A percentile compares a stretch with the other conserved stretches of the same genome.
These are phyloP conservation scores for Holothuria leucospilota DNA, from an alignment of 53 echinoderm and acorn worm genomes.

Conservation along the genomic window DNA sequence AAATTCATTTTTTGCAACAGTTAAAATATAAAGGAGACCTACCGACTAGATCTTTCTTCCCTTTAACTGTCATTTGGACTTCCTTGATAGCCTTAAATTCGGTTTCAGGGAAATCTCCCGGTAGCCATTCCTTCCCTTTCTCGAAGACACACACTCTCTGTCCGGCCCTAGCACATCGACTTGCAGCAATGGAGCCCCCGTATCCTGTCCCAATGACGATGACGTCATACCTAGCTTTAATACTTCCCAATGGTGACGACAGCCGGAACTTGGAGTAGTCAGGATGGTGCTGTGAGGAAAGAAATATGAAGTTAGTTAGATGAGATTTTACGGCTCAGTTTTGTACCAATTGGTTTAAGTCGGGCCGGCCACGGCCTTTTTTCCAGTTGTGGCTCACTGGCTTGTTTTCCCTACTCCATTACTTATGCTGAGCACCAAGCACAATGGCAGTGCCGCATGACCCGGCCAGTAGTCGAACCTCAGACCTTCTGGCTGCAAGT, in stretches of 20 bases:
- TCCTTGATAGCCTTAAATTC: slow-evolving; percentile 63
- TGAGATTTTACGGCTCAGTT: too few species aligned
- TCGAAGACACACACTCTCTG: slow-evolving; percentile 78
- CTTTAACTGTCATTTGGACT: slow-evolving; percentile 69
- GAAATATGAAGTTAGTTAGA: too few species aligned
- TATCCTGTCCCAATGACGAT: slow-evolving; percentile 85
- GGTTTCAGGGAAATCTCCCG: slow-evolving; percentile 78
- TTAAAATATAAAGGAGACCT: neutral
- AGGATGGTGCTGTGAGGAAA: slow-evolving; percentile 54
- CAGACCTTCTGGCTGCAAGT: too few species aligned
- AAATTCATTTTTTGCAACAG: neutral
- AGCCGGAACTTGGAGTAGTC: slow-evolving; percentile 66
- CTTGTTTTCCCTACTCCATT: too few species aligned
- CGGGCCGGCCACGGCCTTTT: too few species aligned
- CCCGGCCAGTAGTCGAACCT: too few species aligned
- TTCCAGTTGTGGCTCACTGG: too few species aligned
- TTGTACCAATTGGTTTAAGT: too few species aligned
- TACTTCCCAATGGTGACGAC: slow-evolving; percentile 68
- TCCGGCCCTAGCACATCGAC: slow-evolving; percentile 79
- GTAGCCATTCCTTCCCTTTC: slow-evolving; percentile 82
- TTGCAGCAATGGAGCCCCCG: slow-evolving; percentile 78
- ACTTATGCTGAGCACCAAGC: too few species aligned
- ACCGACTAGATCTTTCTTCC: slow-evolving; percentile 51
- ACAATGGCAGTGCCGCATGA: too few species aligned
- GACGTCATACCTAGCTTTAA: slow-evolving; percentile 74